Evolutionary conservation across 2,888 invertebrate species (phyloP).

Genomic region (Drosophila basisetae): DNA sequence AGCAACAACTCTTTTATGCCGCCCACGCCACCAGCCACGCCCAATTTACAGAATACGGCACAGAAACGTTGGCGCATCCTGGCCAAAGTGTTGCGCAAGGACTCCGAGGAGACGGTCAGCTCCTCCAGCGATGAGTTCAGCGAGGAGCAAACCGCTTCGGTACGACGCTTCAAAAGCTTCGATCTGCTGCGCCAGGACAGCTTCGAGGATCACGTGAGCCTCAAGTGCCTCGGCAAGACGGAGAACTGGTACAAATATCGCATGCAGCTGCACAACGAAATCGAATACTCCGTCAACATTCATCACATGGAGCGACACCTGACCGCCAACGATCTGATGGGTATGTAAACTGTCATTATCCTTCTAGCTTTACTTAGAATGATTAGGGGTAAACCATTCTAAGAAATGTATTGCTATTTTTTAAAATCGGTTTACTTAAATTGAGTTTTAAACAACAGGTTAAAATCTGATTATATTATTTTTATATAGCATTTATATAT

Average conservation of each 20-base stretch:
- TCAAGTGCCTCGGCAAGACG: slow-evolving; percentile 85
- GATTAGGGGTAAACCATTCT: accelerated
- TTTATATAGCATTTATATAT: too few relatives aligned
- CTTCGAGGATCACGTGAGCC: slow-evolving; percentile 83
- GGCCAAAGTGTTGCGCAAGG: slow-evolving; percentile 88
- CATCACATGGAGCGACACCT: slow-evolving; percentile 88
- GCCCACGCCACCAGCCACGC: slow-evolving; percentile 83
- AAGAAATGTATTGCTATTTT: background rate
- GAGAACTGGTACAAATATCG: slow-evolving; percentile 89
- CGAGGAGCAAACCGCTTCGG: slow-evolving; percentile 86
- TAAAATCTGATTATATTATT: too few relatives aligned
- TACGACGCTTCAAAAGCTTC: slow-evolving; percentile 87
- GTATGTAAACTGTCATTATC: background rate
- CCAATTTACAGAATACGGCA: slow-evolving; percentile 86
- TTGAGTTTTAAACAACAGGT: too few relatives aligned
- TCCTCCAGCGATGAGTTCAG: slow-evolving; percentile 83
- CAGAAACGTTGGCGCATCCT: slow-evolving; percentile 90
- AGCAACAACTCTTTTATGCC: slow-evolving; percentile 59
- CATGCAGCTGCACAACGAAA: slow-evolving; percentile 84
- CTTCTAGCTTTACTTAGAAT: background rate
- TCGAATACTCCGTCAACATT: slow-evolving; percentile 87
- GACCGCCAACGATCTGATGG: slow-evolving; percentile 90
- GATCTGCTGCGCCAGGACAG: slow-evolving; percentile 87
- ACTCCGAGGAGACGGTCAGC: slow-evolving; percentile 84
- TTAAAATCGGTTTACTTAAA: background rate